A percentile compares a stretch with the other conserved stretches of the same genome.
phyloP scores from a whole-genome alignment of 2,888 invertebrate species.

The Blastobasis adustella region DNA sequence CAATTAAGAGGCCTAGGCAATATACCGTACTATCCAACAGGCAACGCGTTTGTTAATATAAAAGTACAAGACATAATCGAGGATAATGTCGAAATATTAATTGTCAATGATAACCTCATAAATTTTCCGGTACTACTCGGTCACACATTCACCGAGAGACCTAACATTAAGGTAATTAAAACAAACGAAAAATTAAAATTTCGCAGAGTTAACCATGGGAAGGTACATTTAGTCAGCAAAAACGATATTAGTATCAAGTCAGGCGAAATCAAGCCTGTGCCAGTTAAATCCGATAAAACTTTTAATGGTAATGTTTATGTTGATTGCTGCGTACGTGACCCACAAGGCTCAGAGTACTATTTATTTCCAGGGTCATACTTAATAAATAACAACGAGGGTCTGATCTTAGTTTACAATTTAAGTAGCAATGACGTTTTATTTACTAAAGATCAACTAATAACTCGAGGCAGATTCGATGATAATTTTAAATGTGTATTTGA shows the following conservation, averaged over 20 bases:
- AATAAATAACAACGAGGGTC: background rate
- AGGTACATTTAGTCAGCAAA: background rate
- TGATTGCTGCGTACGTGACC: constrained; percentile 2
- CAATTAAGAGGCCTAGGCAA: constrained; percentile 1
- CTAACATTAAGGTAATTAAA: constrained; percentile 1
- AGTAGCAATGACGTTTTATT: background rate
- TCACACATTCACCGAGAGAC: constrained; percentile 5
- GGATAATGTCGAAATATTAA: background rate
- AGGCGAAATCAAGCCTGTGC: background rate
- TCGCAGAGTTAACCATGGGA: background rate
- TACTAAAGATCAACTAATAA: background rate
- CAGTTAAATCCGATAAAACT: background rate
- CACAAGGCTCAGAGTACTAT: background rate
- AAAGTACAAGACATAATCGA: constrained; percentile 5
- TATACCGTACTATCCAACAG: background rate
- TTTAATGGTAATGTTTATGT: constrained; percentile 1
- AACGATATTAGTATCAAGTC: background rate
- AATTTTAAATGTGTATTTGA: background rate
- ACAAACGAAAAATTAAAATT: background rate
- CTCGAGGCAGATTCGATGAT: background rate
- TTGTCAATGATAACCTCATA: constrained; percentile 2
- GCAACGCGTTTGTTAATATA: background rate
- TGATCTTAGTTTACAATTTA: constrained; percentile 1
- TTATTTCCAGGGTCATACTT: constrained; percentile 3
- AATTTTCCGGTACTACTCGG: background rate